Evolutionary conservation across 2,888 invertebrate species (phyloP).

Genomic region (Cenopis cana): DNA sequence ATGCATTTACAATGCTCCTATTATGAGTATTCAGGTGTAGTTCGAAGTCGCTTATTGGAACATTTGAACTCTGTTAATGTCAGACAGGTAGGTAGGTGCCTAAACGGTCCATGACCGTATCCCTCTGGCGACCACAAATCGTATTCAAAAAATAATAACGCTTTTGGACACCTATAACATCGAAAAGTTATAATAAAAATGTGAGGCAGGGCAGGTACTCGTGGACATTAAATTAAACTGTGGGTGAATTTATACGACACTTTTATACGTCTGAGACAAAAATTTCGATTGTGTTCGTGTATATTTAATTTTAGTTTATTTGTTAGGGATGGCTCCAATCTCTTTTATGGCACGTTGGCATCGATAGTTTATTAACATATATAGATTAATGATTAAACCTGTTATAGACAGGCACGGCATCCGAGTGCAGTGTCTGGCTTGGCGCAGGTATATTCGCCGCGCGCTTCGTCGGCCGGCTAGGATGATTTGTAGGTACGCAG

Average conservation of each 20-base stretch:
- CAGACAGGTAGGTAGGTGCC: slow-evolving; percentile 35
- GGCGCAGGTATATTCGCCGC: slow-evolving; percentile 1
- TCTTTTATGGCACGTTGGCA: slow-evolving; percentile 80
- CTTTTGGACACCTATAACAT: slow-evolving; percentile 78
- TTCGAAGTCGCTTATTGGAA: slow-evolving; percentile 8
- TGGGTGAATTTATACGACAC: slow-evolving; percentile 85
- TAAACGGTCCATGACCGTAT: slow-evolving; percentile 47
- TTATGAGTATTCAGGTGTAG: slow-evolving; percentile 3
- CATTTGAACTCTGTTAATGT: slow-evolving; percentile 14
- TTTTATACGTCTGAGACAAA: slow-evolving; percentile 85
- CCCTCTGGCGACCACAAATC: slow-evolving; percentile 74
- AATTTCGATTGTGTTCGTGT: slow-evolving; percentile 84
- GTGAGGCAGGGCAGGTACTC: slow-evolving; percentile 82
- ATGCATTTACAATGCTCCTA: background rate
- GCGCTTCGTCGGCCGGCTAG: background rate
- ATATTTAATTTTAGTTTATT: slow-evolving; percentile 85
- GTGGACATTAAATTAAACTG: slow-evolving; percentile 85
- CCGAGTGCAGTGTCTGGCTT: slow-evolving; percentile 4
- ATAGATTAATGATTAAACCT: slow-evolving; percentile 81
- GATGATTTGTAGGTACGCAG: slow-evolving; percentile 33
- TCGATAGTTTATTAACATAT: slow-evolving; percentile 81
- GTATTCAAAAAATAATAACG: slow-evolving; percentile 83
- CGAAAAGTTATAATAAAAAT: slow-evolving; percentile 80
- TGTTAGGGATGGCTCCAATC: slow-evolving; percentile 80
- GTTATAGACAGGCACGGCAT: slow-evolving; percentile 49